Conservation (phyloP, 35 echinoderm and acorn worm species). For the Lytechinus variegatus region DNA sequence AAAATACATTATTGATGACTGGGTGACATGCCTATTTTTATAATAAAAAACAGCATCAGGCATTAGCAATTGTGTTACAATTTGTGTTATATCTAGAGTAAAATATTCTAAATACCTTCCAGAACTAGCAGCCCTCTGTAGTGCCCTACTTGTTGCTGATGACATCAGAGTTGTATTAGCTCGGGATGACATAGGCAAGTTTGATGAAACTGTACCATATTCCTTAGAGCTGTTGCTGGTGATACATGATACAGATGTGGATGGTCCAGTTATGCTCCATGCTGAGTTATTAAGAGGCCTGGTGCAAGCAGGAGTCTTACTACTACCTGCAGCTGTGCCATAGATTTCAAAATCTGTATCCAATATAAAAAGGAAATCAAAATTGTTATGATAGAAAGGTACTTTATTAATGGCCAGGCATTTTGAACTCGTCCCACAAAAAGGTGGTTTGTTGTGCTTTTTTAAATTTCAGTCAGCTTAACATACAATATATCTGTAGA, state of each 20-base stretch:
- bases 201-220: not conserved
- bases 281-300: not conserved
- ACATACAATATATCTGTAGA: no score
- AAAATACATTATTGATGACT: no score
- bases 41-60: no score
- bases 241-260: conserved; percentile 23
- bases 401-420: no score
- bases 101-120: not conserved
- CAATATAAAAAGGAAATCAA: not conserved
- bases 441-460: no score
- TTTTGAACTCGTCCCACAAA: no score
- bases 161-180: not conserved
- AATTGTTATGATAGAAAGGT: no score
- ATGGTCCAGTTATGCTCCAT: conserved; percentile 24
- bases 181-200: not conserved
- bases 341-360: conserved; percentile 46
- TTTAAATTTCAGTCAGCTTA: no score
- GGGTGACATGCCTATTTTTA: no score
- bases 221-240: not conserved
- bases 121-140: not conserved
- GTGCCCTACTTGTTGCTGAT: conserved; percentile 10
- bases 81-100: no score
- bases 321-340: conserved; percentile 9
- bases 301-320: not conserved
- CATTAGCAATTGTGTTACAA: no score